Base-by-base conservation (phyloP, 2,888 invertebrate genomes). In the Actias luna region DNA sequence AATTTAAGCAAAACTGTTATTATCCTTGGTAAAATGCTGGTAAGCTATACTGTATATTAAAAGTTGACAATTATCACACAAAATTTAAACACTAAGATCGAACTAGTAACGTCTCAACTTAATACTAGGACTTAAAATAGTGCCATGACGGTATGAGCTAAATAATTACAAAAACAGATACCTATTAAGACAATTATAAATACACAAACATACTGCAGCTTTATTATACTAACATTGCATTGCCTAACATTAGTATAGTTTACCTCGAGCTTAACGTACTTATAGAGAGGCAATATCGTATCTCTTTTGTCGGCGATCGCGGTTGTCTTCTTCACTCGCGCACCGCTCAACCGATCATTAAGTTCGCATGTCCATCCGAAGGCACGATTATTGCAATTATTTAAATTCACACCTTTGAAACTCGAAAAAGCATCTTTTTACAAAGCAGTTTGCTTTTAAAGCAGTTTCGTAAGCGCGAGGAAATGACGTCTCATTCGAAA, bases 401-500 rank as follows among this genome's bases (percentile, higher is more conserved):
- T 92, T 92, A 92, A 92, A 92, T 92, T 92, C 92, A 91, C 92
- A 92, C 92, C 92, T 92, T 89, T 84, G 87, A 81, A 87, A 86
- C 75, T 78, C 83, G 85, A 89, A 91, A 92, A 91, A 88, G 82
- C 83, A 84, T 85, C 85, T 88, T 91, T 89, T 89, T 86, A 85
- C 78, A 85, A n/a, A n/a, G n/a, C n/a, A n/a, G n/a, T n/a, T n/a
- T n/a, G n/a, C n/a, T 86, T 79, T 89, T 88, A n/a, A n/a, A n/a
- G n/a, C n/a, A n/a, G 86, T 92, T 91, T 90, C 88, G 89, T 85
- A 89, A 92, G 86, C 81, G 87, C 80, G 82, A 86, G 89, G 89
- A 91, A 92, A 89, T 91, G 90, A 90, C 91, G 90, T 89, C 89
- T 91, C 88, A 87, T 91, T 91, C 90, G 91, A 91, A 90, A 90